phyloP scores from a whole-genome alignment of 92 coral and sea anemone species.

The Parazoanthus swiftii region DNA sequence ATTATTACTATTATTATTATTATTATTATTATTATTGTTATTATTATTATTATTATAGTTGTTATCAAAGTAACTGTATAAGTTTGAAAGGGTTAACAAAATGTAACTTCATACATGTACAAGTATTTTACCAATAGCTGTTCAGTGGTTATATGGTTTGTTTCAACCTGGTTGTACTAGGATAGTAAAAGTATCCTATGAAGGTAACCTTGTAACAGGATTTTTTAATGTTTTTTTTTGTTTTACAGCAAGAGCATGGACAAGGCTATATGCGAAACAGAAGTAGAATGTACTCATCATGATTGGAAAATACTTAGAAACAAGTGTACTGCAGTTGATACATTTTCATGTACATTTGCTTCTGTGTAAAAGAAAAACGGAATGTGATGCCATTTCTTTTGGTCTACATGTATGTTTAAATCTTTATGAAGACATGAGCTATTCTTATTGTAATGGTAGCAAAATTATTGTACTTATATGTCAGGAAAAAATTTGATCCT shows the following conservation, averaged over 20 bases:
- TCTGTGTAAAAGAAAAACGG: neutral
- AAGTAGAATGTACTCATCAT: neutral
- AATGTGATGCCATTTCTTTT: neutral
- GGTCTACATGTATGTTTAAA: neutral
- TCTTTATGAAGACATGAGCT: neutral
- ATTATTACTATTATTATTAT: too few relatives aligned
- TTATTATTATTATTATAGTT: too few relatives aligned
- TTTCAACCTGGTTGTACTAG: too few relatives aligned
- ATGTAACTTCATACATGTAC: too few relatives aligned
- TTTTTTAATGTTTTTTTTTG: neutral
- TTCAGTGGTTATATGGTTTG: too few relatives aligned
- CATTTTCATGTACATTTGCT: neutral
- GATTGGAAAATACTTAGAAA: neutral
- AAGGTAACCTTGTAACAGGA: too few relatives aligned
- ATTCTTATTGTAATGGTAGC: neutral
- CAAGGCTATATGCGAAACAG: slow-evolving; percentile 24
- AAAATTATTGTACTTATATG: neutral
- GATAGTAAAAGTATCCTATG: too few relatives aligned
- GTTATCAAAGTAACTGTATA: too few relatives aligned
- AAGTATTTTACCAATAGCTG: too few relatives aligned
- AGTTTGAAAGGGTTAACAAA: too few relatives aligned
- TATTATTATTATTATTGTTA: too few relatives aligned
- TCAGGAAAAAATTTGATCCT: neutral
- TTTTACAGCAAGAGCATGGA: slow-evolving; percentile 32
- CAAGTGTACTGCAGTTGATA: neutral